Conservation (phyloP, 2,113 vertebrate genomes). For the Dicrurus megarhynchus region DNA sequence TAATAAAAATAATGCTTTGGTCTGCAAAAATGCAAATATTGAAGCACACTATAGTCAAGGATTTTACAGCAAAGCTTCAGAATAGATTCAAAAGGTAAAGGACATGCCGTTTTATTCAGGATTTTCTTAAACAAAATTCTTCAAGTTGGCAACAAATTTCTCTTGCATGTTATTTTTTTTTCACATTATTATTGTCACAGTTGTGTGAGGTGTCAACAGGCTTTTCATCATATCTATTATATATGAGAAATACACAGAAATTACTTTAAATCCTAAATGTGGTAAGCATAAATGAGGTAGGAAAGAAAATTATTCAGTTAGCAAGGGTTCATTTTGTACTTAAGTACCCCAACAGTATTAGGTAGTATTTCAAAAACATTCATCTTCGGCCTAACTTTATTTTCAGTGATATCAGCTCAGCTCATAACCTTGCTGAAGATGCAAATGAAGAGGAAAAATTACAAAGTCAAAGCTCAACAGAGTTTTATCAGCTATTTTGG, state of each 20-base stretch:
- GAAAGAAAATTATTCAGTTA: not conserved
- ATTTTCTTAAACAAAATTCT: not conserved
- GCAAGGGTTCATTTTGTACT: not conserved
- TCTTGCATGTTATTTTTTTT: not conserved
- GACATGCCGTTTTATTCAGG: not conserved
- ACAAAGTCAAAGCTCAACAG: not conserved
- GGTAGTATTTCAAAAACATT: not conserved
- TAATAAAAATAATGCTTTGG: not conserved
- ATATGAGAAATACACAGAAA: not conserved
- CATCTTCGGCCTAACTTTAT: not conserved
- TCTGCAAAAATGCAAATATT: constrained; percentile 20
- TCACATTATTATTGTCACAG: not conserved
- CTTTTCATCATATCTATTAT: not conserved
- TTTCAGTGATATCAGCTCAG: not conserved
- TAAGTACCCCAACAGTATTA: not conserved
- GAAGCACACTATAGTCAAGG: not conserved
- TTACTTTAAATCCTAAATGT: not conserved
- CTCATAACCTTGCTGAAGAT: not conserved
- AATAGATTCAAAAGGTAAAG: not conserved
- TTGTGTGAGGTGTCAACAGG: not conserved
- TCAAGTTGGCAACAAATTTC: not conserved
- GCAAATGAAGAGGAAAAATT: not conserved
- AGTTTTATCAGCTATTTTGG: not conserved
- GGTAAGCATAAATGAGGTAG: not conserved
- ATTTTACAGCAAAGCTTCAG: not conserved